Base-by-base conservation (phyloP, 37 sponge, comb jelly and placozoan species). In the Oopsacas minuta region DNA sequence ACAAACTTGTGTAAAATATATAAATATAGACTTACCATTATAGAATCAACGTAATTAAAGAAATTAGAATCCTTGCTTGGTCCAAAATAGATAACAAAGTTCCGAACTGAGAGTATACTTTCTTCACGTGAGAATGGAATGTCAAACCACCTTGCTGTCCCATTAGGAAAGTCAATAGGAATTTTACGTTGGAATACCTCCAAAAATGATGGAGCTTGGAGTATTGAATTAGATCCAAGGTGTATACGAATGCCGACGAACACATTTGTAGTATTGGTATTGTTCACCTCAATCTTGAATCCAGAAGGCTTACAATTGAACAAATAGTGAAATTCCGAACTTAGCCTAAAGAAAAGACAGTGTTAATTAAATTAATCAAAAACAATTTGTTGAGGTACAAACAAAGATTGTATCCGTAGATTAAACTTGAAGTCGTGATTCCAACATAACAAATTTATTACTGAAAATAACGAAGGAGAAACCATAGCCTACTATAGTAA, bases 111-210 rank as follows among this genome's bases (percentile, higher is more conserved):
- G 36, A 83, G 87, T 7, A 92, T 87, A 36, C 87, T 84, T 82
- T 95, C 95, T 83, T 95, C 95, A 37, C 90, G 37, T 5, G 93
- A 87, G 86, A 95, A 91, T 12, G 94, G 93, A 0, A 95, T 53
- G 53, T 95, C 95, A n/a, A 90, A 61, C 93, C 95, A 95, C 0
- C 95, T 86, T 52, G 75, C 36, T 5, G 38, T 69, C 37, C 82
- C 86, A n/a, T 86, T 49, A 5, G 88, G 83, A 20, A 88, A 46
- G 0, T 52, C 37, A 25, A 82, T 82, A 81, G 83, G 69, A 3
- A 39, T 7, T 0, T 36, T 39, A 3, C 88, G 81, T 0, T 93
- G 91, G 82, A 93, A 94, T 37, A 93, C 86, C 52, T 93, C 95
- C 8, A 93, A 53, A 83, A 52, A 86, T 38, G 91, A 87, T 34